These are phyloP conservation scores for Xiphydria camelus DNA, from an alignment of 2,888 invertebrate species.

Conservation along the genomic window DNA sequence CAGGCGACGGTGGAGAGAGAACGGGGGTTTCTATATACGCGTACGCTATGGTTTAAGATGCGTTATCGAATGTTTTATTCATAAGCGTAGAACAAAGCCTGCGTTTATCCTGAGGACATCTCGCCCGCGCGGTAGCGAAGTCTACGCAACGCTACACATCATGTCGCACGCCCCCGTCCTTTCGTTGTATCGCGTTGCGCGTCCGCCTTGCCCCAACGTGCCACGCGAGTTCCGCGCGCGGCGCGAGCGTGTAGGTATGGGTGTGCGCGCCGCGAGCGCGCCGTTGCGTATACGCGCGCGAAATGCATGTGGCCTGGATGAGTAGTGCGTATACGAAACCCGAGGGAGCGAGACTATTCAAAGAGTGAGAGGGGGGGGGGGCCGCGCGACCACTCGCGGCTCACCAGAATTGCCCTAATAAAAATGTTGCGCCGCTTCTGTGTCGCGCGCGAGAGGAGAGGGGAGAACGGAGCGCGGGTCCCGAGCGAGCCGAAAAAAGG, in stretches of 20 bases:
- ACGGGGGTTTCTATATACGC: conserved; percentile 21
- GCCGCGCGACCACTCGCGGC: conserved; percentile 43
- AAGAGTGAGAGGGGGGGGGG: too few relatives aligned
- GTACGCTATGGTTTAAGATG: conserved; percentile 46
- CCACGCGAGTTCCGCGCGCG: background rate
- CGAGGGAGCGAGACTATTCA: conserved; percentile 1
- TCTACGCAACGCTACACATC: conserved; percentile 36
- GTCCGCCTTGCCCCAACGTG: background rate
- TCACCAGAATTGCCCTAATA: conserved; percentile 52
- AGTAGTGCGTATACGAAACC: conserved; percentile 7
- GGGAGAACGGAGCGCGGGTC: conserved; percentile 11
- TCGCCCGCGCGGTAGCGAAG: conserved; percentile 31
- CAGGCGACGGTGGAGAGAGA: conserved; percentile 25
- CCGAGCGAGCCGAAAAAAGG: conserved; percentile 25
- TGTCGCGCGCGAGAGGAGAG: background rate
- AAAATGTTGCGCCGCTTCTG: conserved; percentile 46
- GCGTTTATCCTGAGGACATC: conserved; percentile 57
- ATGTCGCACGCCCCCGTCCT: conserved; percentile 11
- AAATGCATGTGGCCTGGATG: conserved; percentile 4
- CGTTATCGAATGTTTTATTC: conserved; percentile 58
- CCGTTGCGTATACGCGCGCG: background rate
- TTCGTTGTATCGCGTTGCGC: conserved; percentile 9
- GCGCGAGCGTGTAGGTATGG: background rate
- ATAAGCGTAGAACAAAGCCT: conserved; percentile 56
- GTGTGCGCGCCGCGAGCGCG: background rate